Conservation (phyloP, 2,113 vertebrate species). For the Hippolais icterina region DNA sequence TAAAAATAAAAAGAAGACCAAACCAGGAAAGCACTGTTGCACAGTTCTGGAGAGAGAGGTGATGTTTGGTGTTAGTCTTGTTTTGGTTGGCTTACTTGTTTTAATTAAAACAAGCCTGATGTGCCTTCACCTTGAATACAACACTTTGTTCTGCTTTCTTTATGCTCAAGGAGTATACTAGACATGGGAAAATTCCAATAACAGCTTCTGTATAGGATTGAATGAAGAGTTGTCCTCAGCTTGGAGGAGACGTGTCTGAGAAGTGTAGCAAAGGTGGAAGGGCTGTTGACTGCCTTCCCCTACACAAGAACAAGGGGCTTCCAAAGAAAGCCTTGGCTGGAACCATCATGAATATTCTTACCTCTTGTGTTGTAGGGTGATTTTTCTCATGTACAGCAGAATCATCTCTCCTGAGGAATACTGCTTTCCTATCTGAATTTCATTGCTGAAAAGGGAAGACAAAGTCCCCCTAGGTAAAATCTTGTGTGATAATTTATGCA, state of each 20-base stretch:
- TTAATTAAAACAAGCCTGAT: not conserved
- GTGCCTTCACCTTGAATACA: not conserved
- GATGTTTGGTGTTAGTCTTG: not conserved
- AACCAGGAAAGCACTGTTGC: not conserved
- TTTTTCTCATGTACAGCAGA: not conserved
- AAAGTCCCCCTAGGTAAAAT: not conserved
- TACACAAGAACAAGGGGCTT: not conserved
- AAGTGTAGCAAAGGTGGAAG: not conserved
- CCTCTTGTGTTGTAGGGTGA: not conserved
- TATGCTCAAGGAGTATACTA: not conserved
- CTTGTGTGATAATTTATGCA: not conserved
- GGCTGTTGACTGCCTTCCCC: not conserved
- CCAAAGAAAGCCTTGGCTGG: not conserved
- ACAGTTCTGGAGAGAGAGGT: not conserved
- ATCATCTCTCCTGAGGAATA: not conserved
- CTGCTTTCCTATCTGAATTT: not conserved
- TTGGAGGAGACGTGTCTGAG: not conserved
- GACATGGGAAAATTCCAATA: not conserved
- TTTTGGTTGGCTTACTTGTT: not conserved
- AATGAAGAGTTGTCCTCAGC: not conserved
- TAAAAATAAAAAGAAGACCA: not conserved
- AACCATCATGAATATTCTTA: not conserved
- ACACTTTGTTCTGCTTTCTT: not conserved
- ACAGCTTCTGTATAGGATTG: not conserved
- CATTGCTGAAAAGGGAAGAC: not conserved